Evolutionary conservation across 2,888 invertebrate species (phyloP).

Genomic region (Thalpophila matura): DNA sequence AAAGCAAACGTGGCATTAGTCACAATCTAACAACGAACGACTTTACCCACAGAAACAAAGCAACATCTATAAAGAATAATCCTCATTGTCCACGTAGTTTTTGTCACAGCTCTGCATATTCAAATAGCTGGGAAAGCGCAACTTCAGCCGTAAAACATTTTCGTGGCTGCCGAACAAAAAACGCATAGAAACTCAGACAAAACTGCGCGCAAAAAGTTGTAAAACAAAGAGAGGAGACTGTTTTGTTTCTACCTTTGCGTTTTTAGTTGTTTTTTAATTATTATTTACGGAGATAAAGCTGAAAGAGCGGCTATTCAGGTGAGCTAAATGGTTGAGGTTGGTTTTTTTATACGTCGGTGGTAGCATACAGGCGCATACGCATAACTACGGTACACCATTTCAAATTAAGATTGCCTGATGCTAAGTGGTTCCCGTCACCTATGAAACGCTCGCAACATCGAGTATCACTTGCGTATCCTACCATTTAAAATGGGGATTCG

Average conservation of each 20-base stretch:
- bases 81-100: constrained; percentile 51
- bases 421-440: no score
- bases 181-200: constrained; percentile 64
- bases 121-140: constrained; percentile 63
- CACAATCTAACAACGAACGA: constrained; percentile 7
- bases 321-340: constrained; percentile 21
- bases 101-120: constrained; percentile 57
- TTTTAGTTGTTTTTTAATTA: constrained; percentile 43
- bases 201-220: constrained; percentile 72
- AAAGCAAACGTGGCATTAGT: constrained; percentile 5
- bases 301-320: constrained; percentile 40
- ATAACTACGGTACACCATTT: neutral
- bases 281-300: constrained; percentile 41
- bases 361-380: neutral
- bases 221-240: constrained; percentile 69
- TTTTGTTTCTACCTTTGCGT: constrained; percentile 63
- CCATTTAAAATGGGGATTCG: no score
- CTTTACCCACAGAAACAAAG: constrained; percentile 29
- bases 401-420: no score
- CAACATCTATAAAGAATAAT: constrained; percentile 47
- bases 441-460: no score
- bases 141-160: constrained; percentile 75
- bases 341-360: neutral
- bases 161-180: constrained; percentile 62
- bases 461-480: no score